Evolutionary conservation across 2,888 invertebrate species (phyloP), one percentile per base, ranked within the genome.

Genomic region (Hemistola chrysoprasaria): DNA sequence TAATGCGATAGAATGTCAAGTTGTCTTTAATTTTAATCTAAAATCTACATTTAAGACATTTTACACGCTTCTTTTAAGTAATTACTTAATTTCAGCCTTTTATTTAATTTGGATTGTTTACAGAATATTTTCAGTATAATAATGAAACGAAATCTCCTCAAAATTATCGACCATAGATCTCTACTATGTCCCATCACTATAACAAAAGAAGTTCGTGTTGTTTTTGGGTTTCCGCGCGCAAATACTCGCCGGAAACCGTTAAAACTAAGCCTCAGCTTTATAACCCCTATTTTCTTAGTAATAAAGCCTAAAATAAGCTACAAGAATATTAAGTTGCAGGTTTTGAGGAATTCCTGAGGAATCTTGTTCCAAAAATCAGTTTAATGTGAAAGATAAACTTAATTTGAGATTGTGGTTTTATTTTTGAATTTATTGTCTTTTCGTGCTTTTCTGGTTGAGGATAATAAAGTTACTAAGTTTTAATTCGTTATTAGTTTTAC

Each of bases 201-300:
- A 9, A 46, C 45, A 33, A 53, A 54, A 50, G 47, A 48, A 61
- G 59, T 59, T 63, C 60, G 71, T 74, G 71, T 71, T 69, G 63
- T 72, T 75, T 43, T 64, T 61, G 44, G 50, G 63, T 74, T 71
- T 78, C 66, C 70, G 70, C 67, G 70, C 67, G 65, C 67, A 62
- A 51, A 51, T 49, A 54, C 45, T 32, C 28, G 21, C 41, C 40
- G 48, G 47, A 47, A 53, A 24, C 36, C 22, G 43, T 41, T 44
- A 8, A 29, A 45, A 31, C 41, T 27, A 29, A 36, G 32, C 27
- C 16, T 16, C 4, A 16, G 38, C 31, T 41, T 34, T 38, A 38
- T 40, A 34, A 34, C 37, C 33, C 55, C 53, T 62, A 53, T 40
- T 40, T 9, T n/a, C 11, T 8, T 36, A 0, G 27, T 20, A 39